Conservation (phyloP, 2,888 invertebrate genomes). For the Strigamia crassipes region DNA sequence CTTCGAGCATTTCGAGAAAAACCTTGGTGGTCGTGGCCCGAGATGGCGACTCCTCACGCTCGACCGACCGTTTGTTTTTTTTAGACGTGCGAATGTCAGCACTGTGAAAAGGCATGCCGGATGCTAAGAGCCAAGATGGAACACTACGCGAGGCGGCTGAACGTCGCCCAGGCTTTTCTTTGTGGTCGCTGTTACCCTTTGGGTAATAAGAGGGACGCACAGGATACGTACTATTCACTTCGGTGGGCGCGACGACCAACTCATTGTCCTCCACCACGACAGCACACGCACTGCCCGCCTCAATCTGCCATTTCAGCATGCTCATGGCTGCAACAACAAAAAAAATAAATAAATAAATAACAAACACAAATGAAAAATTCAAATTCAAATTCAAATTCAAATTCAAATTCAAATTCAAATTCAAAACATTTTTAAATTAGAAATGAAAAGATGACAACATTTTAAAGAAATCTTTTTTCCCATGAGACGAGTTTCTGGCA, state of each 20-base stretch:
- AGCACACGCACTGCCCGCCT: constrained; percentile 53
- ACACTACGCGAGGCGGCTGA: constrained; percentile 38
- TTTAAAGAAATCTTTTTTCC: too few relatives aligned
- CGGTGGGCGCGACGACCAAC: constrained; percentile 45
- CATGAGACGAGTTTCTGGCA: too few relatives aligned
- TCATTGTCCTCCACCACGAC: constrained; percentile 54
- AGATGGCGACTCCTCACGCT: neutral
- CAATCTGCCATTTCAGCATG: constrained; percentile 53
- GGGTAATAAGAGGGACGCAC: constrained; percentile 22
- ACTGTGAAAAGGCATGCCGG: constrained; percentile 25
- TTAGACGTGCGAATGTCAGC: neutral
- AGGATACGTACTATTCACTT: constrained; percentile 51
- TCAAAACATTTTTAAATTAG: too few relatives aligned
- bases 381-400: too few relatives aligned
- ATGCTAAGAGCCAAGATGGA: neutral
- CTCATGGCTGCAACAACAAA: constrained; percentile 51
- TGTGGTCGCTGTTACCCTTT: constrained; percentile 45
- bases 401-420: too few relatives aligned
- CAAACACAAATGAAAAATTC: too few relatives aligned
- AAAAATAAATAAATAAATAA: too few relatives aligned
- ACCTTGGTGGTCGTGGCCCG: constrained; percentile 18
- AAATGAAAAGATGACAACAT: too few relatives aligned
- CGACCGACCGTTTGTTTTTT: constrained; percentile 24
- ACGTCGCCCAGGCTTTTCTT: neutral
- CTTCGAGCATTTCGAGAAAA: constrained; percentile 46